Percentiles rank a stretch among this genome's conserved stretches.
phyloP scores from a whole-genome alignment of 2,888 invertebrate species.

The Amblyjoppa fuscipennis region DNA sequence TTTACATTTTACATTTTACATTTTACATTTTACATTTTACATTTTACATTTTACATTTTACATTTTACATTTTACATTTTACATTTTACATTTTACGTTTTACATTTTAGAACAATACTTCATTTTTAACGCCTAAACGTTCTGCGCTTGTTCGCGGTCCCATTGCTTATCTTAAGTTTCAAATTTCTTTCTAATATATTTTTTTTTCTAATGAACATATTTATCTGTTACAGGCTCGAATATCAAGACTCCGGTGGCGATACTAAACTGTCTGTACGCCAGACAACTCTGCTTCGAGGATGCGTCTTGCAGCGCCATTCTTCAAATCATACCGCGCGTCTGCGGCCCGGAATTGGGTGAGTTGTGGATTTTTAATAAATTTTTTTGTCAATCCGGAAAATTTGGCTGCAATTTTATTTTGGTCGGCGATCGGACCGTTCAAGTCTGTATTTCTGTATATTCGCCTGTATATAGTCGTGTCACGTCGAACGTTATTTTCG shows the following conservation, averaged over 20 bases:
- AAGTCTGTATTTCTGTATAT: not conserved
- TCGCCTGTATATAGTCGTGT: too few species aligned
- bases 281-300: conserved; percentile 96
- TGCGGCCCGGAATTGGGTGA: conserved; percentile 96
- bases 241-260: conserved; percentile 92
- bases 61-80: too few species aligned
- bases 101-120: too few species aligned
- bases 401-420: not conserved
- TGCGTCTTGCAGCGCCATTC: conserved; percentile 94
- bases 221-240: conserved; percentile 90
- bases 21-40: too few species aligned
- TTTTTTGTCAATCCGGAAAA: not conserved
- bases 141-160: too few species aligned
- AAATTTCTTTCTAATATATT: too few species aligned
- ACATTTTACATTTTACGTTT: too few species aligned
- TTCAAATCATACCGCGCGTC: conserved; percentile 96
- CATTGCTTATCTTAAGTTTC: too few species aligned
- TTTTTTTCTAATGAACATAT: conserved; percentile 29
- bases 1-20: too few species aligned
- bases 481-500: conserved; percentile 7
- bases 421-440: not conserved
- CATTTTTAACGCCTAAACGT: too few species aligned
- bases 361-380: conserved; percentile 78
- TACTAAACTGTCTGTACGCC: conserved; percentile 95
- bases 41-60: too few species aligned